Base-by-base conservation (phyloP, 2,888 invertebrate genomes). In the Eretmocerus hayati region DNA sequence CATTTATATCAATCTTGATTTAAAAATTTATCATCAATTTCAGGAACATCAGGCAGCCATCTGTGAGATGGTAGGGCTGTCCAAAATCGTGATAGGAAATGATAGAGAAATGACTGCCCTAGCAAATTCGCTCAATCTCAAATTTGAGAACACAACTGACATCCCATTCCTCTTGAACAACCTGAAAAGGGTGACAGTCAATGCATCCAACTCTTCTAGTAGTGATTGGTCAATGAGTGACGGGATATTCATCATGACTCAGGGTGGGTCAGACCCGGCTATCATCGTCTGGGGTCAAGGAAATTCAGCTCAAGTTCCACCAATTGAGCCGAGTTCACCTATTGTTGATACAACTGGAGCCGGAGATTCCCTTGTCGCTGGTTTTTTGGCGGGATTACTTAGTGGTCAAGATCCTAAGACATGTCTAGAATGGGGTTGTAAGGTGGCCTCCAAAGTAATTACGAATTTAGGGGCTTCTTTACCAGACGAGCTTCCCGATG, bases 321-420 rank as follows among this genome's bases (percentile, higher is more conserved):
- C 68, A 4, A 55, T 58, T 30, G 49, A 55, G 48, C 64, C 65
- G 22, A 60, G 52, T 26, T 50, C 45, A 32, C 60, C 63, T 36
- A 52, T 67, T 22, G 33, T 60, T 23, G 73, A 73, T 54, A 72
- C 73, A 13, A 72, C 71, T 11, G 73, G 73, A 32, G 72, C 73
- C 31, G 73, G 72, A 11, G 73, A 73, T 58, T 61, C 72, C 35
- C 59, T 73, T 31, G 69, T 69, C 11, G 71, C 72, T 43, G 73
- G 73, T 6, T 73, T 73, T 50, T 48, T 73, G 36, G 66, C 69
- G 13, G 70, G 69, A 18, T 52, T 68, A 26, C 57, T 71, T 42
- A 61, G 59, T 15, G 57, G 59, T 11, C 61, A 64, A 58, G 58
- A 62, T 38, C 62, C 72, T 26, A 63, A 65, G 48, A 57, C 60